phyloP scores from a whole-genome alignment of 53 echinoderm and acorn worm genomes.

The Actinopyga echinites region DNA sequence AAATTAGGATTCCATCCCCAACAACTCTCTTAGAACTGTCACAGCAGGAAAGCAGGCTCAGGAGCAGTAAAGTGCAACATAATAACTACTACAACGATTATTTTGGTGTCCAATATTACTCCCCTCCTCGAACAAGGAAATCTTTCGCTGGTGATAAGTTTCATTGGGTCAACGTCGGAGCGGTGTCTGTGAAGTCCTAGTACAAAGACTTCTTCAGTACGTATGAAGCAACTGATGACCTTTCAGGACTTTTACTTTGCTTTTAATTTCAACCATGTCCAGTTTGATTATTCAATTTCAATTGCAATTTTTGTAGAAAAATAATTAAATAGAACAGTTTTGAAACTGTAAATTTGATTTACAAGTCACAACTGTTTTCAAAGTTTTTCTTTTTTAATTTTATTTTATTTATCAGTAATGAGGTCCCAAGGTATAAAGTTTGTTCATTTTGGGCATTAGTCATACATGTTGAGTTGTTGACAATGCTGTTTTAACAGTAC shows the following conservation, averaged over 20 bases:
- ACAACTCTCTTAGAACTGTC: not conserved
- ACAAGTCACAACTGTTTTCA: not conserved
- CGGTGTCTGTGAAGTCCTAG: conserved; percentile 12
- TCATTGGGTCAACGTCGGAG: conserved; percentile 6
- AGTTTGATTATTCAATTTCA: conserved; percentile 30
- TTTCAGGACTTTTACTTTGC: not conserved
- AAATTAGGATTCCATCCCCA: conserved; percentile 13
- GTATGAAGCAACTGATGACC: conserved; percentile 11
- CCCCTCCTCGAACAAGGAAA: not conserved
- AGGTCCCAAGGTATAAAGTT: no score
- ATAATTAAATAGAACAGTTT: not conserved
- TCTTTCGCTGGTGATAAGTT: not conserved
- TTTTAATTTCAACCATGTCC: conserved; percentile 23
- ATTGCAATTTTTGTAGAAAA: conserved; percentile 40
- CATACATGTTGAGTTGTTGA: no score
- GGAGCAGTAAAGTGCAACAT: not conserved
- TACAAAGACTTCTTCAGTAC: not conserved
- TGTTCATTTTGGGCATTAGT: no score
- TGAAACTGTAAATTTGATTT: conserved; percentile 24
- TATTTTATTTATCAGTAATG: not conserved
- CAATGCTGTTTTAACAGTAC: no score
- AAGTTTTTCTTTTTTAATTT: not conserved
- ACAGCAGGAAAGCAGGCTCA: not conserved
- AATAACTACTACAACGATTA: not conserved
- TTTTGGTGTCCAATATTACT: no score